Evolutionary conservation across 2,797 vertebrate genomes (phyloP), one percentile per base, ranked within the genome.

Genomic region (Oophaga sylvatica): DNA sequence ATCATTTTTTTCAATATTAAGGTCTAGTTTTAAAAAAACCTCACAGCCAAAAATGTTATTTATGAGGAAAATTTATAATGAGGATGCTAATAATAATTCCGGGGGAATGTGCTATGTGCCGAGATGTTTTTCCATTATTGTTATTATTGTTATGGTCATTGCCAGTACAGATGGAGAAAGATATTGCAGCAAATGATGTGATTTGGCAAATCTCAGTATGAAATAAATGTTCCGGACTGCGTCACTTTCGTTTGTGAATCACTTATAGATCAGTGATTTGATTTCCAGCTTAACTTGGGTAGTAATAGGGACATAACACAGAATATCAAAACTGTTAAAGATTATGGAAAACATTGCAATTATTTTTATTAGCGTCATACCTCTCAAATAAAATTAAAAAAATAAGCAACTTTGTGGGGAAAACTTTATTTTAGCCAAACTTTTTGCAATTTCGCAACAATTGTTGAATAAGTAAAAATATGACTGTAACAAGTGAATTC

Each of bases 41-140:
- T 84, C 60, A 62, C 45, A 26, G 71, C 83, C 84, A 85, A 67
- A 53, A 78, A 35, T 35, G 7, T 78, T 78, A 85, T 85, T 85
- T 85, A 79, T 68, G 60, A 79, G n/a, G 35, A 67, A 56, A 56
- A 78, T 20, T 22, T 65, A 57, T 68, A 67, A 77, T 77, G 45
- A 65, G 60, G 26, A 48, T 2, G 41, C 57, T 77, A 79, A 67
- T 63, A 85, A 75, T 84, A 60, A 45, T 81, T 81, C 35, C 0
- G 62, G 48, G 15, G 48, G 63, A 81, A 81, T 67, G 62, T 81
- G 80, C 60, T 35, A 3, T 48, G 70, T 26, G 48, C 65, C 12
- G 81, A 35, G 57, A 71, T 84, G 31, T 83, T 83, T 83, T 81
- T 59, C 22, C 26, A 70, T 57, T 71, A 59, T 71, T 83, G n/a